Evolutionary conservation across 2,797 vertebrate genomes (phyloP).

Genomic region (Hippoglossus hippoglossus): DNA sequence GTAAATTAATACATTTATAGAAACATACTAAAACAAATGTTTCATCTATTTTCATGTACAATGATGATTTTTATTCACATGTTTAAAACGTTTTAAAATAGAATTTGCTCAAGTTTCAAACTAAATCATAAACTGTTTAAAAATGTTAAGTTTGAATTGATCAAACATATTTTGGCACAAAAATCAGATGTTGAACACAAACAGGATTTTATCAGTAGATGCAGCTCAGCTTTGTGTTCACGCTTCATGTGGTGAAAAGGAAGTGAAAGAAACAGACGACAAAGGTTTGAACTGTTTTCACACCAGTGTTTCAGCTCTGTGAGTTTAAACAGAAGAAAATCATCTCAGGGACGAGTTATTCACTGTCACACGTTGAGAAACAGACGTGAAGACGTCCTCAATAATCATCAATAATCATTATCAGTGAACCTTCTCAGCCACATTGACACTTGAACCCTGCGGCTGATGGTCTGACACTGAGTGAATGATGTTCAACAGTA

Average conservation of each 20-base stretch:
- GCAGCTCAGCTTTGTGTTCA: slow-evolving; percentile 15
- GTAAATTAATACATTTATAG: too few species aligned
- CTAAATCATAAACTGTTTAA: too few species aligned
- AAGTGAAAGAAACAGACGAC: slow-evolving; percentile 52
- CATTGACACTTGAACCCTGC: slow-evolving; percentile 2
- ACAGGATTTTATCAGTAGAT: neutral
- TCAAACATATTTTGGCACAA: too few species aligned
- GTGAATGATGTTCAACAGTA: slow-evolving; percentile 3
- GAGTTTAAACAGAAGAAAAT: neutral
- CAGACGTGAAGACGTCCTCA: neutral
- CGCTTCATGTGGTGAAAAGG: slow-evolving; percentile 22
- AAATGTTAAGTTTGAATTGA: too few species aligned
- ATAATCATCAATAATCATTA: slow-evolving; percentile 5
- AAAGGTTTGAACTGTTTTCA: neutral
- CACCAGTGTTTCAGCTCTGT: slow-evolving; percentile 4
- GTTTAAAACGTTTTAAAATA: too few species aligned
- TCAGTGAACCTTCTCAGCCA: neutral
- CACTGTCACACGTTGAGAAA: neutral
- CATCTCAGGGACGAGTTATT: neutral
- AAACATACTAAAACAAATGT: too few species aligned
- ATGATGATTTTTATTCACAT: too few species aligned
- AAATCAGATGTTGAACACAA: neutral
- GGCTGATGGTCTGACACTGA: slow-evolving; percentile 11
- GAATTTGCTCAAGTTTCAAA: too few species aligned
- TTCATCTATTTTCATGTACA: too few species aligned